Evolutionary conservation across 2,113 vertebrate species (phyloP), one percentile per base, ranked within the genome.

Genomic region (Coregonus clupeaformis): DNA sequence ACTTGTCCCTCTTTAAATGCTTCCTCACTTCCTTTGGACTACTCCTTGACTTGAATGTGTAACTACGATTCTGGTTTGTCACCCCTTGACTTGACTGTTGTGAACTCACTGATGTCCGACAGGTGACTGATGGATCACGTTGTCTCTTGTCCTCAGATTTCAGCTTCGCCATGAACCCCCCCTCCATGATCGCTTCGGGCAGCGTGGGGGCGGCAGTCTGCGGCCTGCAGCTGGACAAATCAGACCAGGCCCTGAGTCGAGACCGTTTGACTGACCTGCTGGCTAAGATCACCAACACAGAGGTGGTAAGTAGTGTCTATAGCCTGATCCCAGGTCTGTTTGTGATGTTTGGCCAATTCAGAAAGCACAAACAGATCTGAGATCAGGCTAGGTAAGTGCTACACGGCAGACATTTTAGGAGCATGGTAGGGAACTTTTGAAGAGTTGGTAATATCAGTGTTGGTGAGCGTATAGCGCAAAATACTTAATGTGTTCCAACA

Each of bases 151-250:
- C 74, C 86, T 32, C 92, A 99, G 97, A 99, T 89, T 97, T 97
- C 86, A 95, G 95, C 87, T 97, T 99, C 22, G 95, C 95, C 83
- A 95, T 97, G 95, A 97, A 96, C 86, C 96, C 97, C 20, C 97
- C 97, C 0, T 98, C 97, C 64, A 98, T 98, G 97, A 97, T 98
- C 24, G 97, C 97, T 84, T 95, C 95, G 13, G 96, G 96, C 91
- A 98, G 97, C 47, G 94, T 98, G 89, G 97, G 94, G 64, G 97
- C 97, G 0, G 97, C 97, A 73, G 91, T 98, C 85, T 96, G 96
- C 20, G 97, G 97, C 85, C 95, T 99, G 69, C 95, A 97, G 93
- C 91, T 96, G 22, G 93, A 96, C 82, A 92, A 92, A 68, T 89
- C 82, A 0, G 94, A 95, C 89, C 92, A 87, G 77, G 84, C 88